phyloP scores from a whole-genome alignment of 1,140 invertebrate genomes.

The Saxidomus purpurata region DNA sequence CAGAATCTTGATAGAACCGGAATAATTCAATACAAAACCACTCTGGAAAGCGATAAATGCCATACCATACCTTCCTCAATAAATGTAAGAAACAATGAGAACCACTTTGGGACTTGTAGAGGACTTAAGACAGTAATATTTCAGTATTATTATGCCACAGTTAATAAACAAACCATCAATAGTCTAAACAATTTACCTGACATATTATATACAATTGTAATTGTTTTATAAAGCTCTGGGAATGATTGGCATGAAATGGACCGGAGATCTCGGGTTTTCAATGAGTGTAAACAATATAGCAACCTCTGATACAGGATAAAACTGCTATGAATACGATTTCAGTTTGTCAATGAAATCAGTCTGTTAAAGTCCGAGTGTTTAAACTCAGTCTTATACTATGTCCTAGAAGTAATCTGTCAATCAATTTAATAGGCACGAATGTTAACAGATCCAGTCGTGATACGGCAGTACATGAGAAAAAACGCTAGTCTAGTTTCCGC shows the following conservation, averaged over 20 bases:
- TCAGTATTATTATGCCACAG: slow-evolving; percentile 5
- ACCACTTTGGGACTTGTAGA: too few relatives aligned
- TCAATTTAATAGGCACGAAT: background rate
- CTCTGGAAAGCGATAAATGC: too few relatives aligned
- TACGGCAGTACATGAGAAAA: slow-evolving; percentile 26
- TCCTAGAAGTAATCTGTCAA: background rate
- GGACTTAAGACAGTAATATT: background rate
- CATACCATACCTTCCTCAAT: too few relatives aligned
- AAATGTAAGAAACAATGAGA: too few relatives aligned
- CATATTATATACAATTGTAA: slow-evolving; percentile 35
- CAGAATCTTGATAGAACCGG: too few relatives aligned
- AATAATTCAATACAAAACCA: too few relatives aligned
- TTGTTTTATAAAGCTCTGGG: slow-evolving; percentile 16
- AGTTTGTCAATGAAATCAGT: slow-evolving; percentile 23
- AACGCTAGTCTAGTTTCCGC: background rate
- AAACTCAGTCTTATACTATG: slow-evolving; percentile 32
- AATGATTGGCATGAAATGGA: background rate
- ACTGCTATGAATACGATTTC: background rate
- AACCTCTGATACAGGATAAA: slow-evolving; percentile 4
- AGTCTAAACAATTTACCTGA: slow-evolving; percentile 12
- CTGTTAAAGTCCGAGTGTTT: slow-evolving; percentile 14
- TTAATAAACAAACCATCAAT: slow-evolving; percentile 28
- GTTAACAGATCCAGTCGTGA: background rate
- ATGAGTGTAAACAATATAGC: background rate
- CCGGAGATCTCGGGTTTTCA: background rate